A percentile compares a stretch with the other conserved stretches of the same genome.
Conservation (phyloP, 2,797 vertebrate genomes). For the Bradypodion pumilum region DNA sequence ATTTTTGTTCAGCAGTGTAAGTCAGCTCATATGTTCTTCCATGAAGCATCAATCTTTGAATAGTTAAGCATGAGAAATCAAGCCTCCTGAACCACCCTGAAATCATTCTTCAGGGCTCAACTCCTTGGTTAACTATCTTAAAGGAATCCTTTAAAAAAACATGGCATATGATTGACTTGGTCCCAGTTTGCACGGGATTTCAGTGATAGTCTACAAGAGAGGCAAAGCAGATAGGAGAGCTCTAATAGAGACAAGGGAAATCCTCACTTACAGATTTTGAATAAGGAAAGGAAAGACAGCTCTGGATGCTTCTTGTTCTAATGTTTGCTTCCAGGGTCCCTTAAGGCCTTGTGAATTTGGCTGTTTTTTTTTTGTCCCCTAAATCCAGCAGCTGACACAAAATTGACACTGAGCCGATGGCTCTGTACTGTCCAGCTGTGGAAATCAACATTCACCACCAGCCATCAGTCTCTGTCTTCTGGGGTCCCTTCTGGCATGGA, state of each 20-base stretch:
- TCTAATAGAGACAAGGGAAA: neutral
- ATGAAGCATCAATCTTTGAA: neutral
- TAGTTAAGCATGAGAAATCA: neutral
- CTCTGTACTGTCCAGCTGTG: neutral
- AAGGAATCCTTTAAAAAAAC: neutral
- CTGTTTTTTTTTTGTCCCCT: neutral
- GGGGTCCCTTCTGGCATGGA: slow-evolving; percentile 7
- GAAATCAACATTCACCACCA: slow-evolving; percentile 13
- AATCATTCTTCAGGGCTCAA: neutral
- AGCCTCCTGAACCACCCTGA: neutral
- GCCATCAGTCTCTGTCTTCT: slow-evolving; percentile 6
- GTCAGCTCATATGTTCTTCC: neutral
- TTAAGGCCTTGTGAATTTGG: neutral
- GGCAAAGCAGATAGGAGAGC: neutral
- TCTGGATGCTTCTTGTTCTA: neutral
- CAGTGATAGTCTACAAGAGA: neutral
- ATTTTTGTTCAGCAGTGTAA: neutral
- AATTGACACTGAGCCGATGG: neutral
- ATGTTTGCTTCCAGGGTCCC: neutral
- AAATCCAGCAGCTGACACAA: slow-evolving; percentile 7
- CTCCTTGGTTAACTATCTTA: neutral
- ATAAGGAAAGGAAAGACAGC: neutral
- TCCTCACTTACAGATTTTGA: neutral
- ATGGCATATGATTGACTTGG: neutral
- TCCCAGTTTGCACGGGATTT: neutral